Conservation (phyloP, 2,888 invertebrate species). For the Cantharis rustica region DNA sequence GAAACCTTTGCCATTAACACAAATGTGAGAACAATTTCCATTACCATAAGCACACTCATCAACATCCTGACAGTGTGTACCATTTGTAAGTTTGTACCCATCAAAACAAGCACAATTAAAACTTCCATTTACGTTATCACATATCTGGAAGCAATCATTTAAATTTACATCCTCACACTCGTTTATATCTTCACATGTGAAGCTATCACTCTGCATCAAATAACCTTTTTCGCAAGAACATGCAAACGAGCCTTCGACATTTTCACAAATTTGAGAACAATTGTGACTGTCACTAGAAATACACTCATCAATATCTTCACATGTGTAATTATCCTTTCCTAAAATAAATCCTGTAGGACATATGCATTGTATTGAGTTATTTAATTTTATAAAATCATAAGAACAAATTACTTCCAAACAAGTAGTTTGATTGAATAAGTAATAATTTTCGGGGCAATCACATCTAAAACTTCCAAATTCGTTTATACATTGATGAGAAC, state of each 20-base stretch:
- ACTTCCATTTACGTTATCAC: constrained; percentile 59
- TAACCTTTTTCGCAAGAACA: constrained; percentile 68
- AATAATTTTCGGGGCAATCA: constrained; percentile 51
- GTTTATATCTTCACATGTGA: constrained; percentile 56
- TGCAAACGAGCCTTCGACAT: constrained; percentile 58
- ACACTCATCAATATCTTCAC: constrained; percentile 54
- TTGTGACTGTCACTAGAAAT: constrained; percentile 38
- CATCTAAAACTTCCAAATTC: constrained; percentile 52
- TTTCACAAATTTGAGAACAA: constrained; percentile 59
- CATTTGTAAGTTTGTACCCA: constrained; percentile 52
- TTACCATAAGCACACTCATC: constrained; percentile 48
- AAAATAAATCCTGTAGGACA: constrained; percentile 54
- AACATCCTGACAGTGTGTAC: constrained; percentile 37
- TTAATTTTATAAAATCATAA: constrained; percentile 45
- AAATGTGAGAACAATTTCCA: constrained; percentile 57
- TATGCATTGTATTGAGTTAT: constrained; percentile 50
- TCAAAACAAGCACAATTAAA: constrained; percentile 59
- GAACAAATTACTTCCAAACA: constrained; percentile 53
- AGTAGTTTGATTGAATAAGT: constrained; percentile 43
- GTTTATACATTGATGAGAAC: constrained; percentile 43
- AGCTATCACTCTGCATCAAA: constrained; percentile 54
- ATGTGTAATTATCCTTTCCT: constrained; percentile 52
- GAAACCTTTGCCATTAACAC: constrained; percentile 57
- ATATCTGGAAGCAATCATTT: constrained; percentile 60
- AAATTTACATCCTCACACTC: constrained; percentile 54